These are phyloP conservation scores for Oriolus oriolus DNA, from an alignment of 2,113 vertebrate species.

Conservation along the genomic window DNA sequence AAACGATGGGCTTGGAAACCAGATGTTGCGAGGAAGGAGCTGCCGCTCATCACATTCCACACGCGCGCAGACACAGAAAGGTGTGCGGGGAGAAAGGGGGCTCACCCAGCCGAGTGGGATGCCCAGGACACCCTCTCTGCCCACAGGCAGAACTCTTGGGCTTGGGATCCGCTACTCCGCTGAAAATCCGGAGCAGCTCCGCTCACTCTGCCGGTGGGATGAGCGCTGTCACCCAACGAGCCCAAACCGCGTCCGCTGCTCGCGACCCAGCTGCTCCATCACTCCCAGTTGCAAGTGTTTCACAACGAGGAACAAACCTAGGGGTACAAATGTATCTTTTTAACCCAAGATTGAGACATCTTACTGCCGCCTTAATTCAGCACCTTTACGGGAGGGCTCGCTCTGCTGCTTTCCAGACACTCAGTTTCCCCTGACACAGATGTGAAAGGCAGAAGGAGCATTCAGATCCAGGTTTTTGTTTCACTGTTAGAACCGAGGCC, in stretches of 20 bases:
- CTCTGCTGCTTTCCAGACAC: neutral
- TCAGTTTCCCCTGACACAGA: neutral
- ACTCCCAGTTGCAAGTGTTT: neutral
- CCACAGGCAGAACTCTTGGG: neutral
- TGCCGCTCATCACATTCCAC: neutral
- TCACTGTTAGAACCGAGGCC: neutral
- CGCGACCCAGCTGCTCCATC: neutral
- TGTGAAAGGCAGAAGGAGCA: neutral
- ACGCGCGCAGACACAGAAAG: neutral
- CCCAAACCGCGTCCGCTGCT: neutral
- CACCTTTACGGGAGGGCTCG: neutral
- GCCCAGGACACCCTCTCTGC: neutral
- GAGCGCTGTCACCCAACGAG: accelerated
- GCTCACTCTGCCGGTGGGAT: neutral
- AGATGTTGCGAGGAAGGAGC: neutral
- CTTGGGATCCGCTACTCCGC: accelerated
- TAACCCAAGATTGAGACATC: neutral
- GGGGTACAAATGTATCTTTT: neutral
- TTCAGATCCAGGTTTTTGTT: neutral
- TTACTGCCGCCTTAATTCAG: neutral
- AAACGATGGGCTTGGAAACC: neutral
- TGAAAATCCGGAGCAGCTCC: neutral
- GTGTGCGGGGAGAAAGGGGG: neutral
- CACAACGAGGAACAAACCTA: neutral
- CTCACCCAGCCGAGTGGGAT: neutral